Conservation (phyloP, 2,113 vertebrate genomes). For the Bos javanicus region DNA sequence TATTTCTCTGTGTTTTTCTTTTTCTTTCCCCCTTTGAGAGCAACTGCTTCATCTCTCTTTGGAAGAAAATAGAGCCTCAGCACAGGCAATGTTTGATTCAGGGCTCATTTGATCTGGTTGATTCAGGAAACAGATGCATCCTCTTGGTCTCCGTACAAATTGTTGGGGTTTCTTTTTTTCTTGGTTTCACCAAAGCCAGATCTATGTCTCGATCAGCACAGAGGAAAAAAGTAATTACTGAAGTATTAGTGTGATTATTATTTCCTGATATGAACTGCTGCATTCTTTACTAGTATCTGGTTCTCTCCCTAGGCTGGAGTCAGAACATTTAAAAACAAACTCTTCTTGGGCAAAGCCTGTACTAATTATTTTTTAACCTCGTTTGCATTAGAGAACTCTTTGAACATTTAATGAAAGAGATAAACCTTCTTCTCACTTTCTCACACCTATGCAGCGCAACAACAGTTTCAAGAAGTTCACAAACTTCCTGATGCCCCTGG, state of each 20-base stretch:
- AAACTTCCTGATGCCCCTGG: neutral
- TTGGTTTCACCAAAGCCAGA: constrained; percentile 73
- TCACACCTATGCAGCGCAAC: neutral
- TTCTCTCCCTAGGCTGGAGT: neutral
- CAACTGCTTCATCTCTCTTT: constrained; percentile 67
- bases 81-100: constrained; percentile 70
- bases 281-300: constrained; percentile 70
- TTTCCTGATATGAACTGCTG: constrained; percentile 83
- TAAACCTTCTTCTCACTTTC: neutral
- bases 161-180: constrained; percentile 35
- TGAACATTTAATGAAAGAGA: neutral
- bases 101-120: constrained; percentile 74
- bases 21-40: neutral
- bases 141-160: constrained; percentile 80
- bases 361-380: constrained; percentile 33
- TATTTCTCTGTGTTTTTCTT: neutral
- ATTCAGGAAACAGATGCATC: constrained; percentile 86
- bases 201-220: constrained; percentile 78
- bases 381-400: neutral
- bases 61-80: constrained; percentile 49
- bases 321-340: constrained; percentile 31
- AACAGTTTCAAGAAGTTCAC: neutral
- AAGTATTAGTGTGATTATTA: constrained; percentile 85
- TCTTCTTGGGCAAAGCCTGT: neutral
- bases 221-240: constrained; percentile 85